Conservation (phyloP, 2,888 invertebrate genomes). For the Gibbula magus region DNA sequence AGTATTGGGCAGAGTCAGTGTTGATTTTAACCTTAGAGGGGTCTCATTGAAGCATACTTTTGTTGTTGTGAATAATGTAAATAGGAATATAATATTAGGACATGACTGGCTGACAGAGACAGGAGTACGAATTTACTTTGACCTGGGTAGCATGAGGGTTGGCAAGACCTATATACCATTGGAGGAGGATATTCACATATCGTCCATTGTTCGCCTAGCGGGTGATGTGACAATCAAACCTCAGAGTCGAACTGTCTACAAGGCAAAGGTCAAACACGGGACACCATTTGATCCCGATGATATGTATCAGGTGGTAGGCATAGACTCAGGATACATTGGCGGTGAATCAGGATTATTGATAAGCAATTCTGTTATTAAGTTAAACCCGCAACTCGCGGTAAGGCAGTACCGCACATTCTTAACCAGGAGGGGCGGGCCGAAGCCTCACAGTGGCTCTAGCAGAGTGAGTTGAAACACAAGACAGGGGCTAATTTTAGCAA, state of each 20-base stretch:
- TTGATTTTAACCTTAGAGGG: constrained; percentile 17
- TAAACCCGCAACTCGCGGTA: too few relatives aligned
- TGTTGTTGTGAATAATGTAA: constrained; percentile 25
- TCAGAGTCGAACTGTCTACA: constrained; percentile 22
- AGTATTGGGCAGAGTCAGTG: background rate
- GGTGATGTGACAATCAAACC: constrained; percentile 23
- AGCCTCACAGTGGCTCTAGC: too few relatives aligned
- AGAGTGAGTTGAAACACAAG: too few relatives aligned
- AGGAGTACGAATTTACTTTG: constrained; percentile 35
- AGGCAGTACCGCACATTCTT: too few relatives aligned
- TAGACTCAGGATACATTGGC: constrained; percentile 25
- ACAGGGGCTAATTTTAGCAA: too few relatives aligned
- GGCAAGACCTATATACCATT: constrained; percentile 28
- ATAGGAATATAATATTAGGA: constrained; percentile 33
- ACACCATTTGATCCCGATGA: background rate
- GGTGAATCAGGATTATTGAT: constrained; percentile 28
- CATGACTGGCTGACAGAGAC: constrained; percentile 26
- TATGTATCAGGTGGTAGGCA: background rate
- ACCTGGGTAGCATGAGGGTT: constrained; percentile 27
- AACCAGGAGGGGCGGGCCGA: too few relatives aligned
- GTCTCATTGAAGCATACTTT: constrained; percentile 23
- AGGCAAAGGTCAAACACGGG: constrained; percentile 13
- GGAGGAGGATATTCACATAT: constrained; percentile 37
- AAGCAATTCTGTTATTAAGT: background rate
- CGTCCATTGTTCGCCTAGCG: constrained; percentile 26